phyloP scores from a whole-genome alignment of 1,140 invertebrate species.

The Leptinotarsa texana region DNA sequence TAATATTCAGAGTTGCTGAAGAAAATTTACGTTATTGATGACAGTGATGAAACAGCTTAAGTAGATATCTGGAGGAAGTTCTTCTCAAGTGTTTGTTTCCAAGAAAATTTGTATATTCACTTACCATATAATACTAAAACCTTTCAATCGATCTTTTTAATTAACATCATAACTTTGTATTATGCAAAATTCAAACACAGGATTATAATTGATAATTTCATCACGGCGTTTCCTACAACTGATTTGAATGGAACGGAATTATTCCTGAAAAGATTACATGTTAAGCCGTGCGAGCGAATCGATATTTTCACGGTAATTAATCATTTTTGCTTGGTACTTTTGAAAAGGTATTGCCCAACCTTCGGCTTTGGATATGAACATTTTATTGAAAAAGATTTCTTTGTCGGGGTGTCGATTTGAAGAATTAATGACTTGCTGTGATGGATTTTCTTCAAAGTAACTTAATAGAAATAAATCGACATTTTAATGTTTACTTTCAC shows the following conservation, averaged over 20 bases:
- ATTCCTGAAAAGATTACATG: slow-evolving; percentile 12
- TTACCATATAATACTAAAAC: too few species aligned
- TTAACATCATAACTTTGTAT: too few species aligned
- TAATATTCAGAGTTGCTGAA: too few species aligned
- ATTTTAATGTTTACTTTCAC: background rate
- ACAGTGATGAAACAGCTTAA: too few species aligned
- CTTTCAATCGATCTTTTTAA: too few species aligned
- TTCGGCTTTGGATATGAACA: background rate
- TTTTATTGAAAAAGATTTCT: slow-evolving; percentile 4
- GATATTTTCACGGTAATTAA: slow-evolving; percentile 23
- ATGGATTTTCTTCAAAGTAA: background rate
- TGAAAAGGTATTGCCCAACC: background rate
- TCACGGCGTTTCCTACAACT: background rate
- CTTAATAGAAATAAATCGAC: slow-evolving; percentile 16
- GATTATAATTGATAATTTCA: background rate
- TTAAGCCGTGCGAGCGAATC: slow-evolving; percentile 8
- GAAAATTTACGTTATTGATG: too few species aligned
- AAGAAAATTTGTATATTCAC: too few species aligned
- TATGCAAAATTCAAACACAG: too few species aligned
- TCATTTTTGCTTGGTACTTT: slow-evolving; percentile 7
- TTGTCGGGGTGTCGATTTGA: slow-evolving; percentile 15
- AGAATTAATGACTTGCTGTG: slow-evolving; percentile 16
- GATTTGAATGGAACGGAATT: slow-evolving; percentile 1
- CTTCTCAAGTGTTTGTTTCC: too few species aligned
- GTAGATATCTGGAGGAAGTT: too few species aligned